Evolutionary conservation across 1,140 invertebrate species (phyloP), one percentile per base, ranked within the genome.

Genomic region (Aphelenchoides avenae): DNA sequence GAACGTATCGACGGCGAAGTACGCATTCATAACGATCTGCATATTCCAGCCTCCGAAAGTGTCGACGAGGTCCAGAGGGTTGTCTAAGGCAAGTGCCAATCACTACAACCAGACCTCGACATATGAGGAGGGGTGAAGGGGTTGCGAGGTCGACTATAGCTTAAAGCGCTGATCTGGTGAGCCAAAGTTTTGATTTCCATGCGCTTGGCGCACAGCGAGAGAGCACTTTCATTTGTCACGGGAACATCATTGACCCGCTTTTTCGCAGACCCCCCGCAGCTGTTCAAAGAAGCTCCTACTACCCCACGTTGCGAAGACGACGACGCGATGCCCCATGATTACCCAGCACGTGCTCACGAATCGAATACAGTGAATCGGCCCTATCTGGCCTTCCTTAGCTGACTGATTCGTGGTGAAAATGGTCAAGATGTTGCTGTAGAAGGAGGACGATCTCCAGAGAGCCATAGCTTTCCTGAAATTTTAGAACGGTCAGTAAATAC

Each of bases 261-360:
- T n/a, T n/a, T n/a, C n/a, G n/a, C n/a, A n/a, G n/a, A n/a, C n/a
- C n/a, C n/a, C n/a, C n/a, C n/a, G n/a, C n/a, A n/a, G n/a, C n/a
- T n/a, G n/a, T 36, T 36, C 18, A 11, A 36, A 36, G 34, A 11
- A 36, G 11, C 11, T 36, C 34, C 11, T 36, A 36, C 34, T 36
- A 11, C 11, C 34, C 34, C 34, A 44, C n/a, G n/a, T n/a, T n/a
- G n/a, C n/a, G n/a, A n/a, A n/a, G n/a, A n/a, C n/a, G n/a, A n/a
- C n/a, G n/a, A n/a, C n/a, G n/a, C n/a, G 15, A 66, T 61, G 46
- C n/a, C 59, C 50, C 9, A 57, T 24, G 9, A 68, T 49, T 5
- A 64, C 64, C 61, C 61, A 64, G 40, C 56, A 48, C 52, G 68
- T 64, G 5, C 66, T 69, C 18, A 64, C 39, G 43, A 67, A 64